Evolutionary conservation across 2,888 invertebrate species (phyloP).

Genomic region (Eristalinus aeneus): DNA sequence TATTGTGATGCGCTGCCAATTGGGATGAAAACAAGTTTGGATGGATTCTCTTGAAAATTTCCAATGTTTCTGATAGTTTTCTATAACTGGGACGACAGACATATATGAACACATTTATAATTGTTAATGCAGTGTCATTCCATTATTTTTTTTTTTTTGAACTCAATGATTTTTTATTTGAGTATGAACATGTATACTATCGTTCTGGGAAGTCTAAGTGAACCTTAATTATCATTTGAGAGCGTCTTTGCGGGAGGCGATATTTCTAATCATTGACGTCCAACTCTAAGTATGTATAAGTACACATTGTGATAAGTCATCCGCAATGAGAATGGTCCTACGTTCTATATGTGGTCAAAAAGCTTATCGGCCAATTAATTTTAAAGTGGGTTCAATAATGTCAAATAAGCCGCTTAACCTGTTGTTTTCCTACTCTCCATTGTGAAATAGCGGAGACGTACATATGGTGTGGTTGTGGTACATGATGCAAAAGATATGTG

Average conservation of each 20-base stretch:
- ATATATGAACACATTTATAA: too few relatives aligned
- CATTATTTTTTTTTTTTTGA: background rate
- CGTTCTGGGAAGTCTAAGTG: background rate
- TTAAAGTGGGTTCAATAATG: slow-evolving; percentile 21
- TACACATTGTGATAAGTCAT: background rate
- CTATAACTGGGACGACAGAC: too few relatives aligned
- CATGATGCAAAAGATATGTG: background rate
- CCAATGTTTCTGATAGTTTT: too few relatives aligned
- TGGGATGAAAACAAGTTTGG: too few relatives aligned
- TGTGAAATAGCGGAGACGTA: background rate
- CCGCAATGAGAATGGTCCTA: background rate
- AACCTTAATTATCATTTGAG: too few relatives aligned
- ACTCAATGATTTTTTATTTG: background rate
- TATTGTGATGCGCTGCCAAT: too few relatives aligned
- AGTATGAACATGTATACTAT: background rate
- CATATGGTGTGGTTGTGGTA: background rate
- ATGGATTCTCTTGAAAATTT: too few relatives aligned
- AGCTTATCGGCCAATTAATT: background rate
- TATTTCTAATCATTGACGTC: background rate
- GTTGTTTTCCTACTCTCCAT: background rate
- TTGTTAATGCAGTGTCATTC: too few relatives aligned
- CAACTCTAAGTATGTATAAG: background rate
- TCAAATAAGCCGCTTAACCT: slow-evolving; percentile 15
- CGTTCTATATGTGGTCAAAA: background rate
- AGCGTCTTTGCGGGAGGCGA: background rate